Conservation (phyloP, 2,888 invertebrate genomes). For the Metallyticus violacea region DNA sequence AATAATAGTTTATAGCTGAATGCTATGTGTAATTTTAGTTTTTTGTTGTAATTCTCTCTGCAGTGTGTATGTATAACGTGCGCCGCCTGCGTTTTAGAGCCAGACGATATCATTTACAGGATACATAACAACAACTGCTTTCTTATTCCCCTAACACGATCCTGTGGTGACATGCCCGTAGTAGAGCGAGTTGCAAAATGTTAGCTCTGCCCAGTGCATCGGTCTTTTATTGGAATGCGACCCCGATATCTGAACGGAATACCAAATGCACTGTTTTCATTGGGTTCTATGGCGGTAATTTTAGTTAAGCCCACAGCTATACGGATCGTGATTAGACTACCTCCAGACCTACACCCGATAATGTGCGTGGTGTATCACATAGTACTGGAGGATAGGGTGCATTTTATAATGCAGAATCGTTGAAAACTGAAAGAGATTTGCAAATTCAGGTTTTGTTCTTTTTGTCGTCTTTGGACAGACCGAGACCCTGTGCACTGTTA, state of each 20-base stretch:
- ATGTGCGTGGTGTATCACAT: background rate
- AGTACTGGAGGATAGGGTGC: background rate
- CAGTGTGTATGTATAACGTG: too few relatives aligned
- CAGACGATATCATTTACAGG: background rate
- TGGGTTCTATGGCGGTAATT: background rate
- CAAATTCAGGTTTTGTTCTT: too few relatives aligned
- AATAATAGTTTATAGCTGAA: too few relatives aligned
- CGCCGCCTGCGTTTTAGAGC: too few relatives aligned
- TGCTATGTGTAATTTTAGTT: too few relatives aligned
- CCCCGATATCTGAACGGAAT: background rate
- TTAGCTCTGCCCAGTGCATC: background rate
- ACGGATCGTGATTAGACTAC: background rate
- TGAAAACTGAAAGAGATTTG: too few relatives aligned
- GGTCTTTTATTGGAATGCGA: background rate
- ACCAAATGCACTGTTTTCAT: background rate
- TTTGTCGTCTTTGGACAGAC: too few relatives aligned
- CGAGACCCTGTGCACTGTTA: too few relatives aligned
- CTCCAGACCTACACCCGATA: background rate
- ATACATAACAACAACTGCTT: background rate
- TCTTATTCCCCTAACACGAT: background rate
- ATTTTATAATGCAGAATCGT: background rate
- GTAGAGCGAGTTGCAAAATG: background rate
- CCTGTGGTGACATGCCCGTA: background rate
- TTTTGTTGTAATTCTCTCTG: too few relatives aligned
- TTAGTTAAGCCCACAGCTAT: background rate